Base-by-base conservation (phyloP, 2,113 vertebrate genomes). In the Reinhardtius hippoglossoides region DNA sequence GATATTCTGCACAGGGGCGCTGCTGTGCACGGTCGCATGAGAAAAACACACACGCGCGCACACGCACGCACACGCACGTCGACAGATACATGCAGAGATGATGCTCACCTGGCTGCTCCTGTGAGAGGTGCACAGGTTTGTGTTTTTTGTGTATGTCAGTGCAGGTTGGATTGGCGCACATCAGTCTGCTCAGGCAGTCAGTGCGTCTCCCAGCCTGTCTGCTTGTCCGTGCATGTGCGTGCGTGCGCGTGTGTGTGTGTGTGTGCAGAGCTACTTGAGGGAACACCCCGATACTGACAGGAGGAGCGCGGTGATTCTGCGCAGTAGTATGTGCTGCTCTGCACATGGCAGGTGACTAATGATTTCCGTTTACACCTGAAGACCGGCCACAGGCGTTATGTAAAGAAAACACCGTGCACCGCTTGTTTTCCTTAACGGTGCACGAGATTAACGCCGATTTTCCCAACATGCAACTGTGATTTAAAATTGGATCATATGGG, bases 271-370 rank as follows among this genome's bases (percentile, higher is more conserved):
- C 82, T 48, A 69, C 68, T 52, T 75, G 65, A 91, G 90, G 83
- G 89, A 93, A 89, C 91, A 92, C 89, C 87, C 89, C 37, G 80
- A 79, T 61, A 67, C 71, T 52, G 72, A 66, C 63, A 76, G 42
- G 12, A 71, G 55, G 35, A 13, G 18, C 48, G 59, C 24, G 31
- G 75, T 24, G 52, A 61, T 14, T 26, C 20, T 23, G 69, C 59
- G 42, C 68, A 13, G 35, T 72, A 56, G 69, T 0, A 5, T 31
- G 73, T 68, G 5, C 9, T 50, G 60, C 71, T 37, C 62, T 44
- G 61, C 65, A 64, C 48, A 8, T 12, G 14, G 35, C 85, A 72
- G 76, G 86, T 87, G 80, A 80, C 68, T 57, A 68, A 72, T 75
- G 64, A 27, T 40, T 58, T 16, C 52, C 58, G 60, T 6, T 26